phyloP scores from a whole-genome alignment of 2,113 vertebrate genomes.

The Machaerirhynchus nigripectus region DNA sequence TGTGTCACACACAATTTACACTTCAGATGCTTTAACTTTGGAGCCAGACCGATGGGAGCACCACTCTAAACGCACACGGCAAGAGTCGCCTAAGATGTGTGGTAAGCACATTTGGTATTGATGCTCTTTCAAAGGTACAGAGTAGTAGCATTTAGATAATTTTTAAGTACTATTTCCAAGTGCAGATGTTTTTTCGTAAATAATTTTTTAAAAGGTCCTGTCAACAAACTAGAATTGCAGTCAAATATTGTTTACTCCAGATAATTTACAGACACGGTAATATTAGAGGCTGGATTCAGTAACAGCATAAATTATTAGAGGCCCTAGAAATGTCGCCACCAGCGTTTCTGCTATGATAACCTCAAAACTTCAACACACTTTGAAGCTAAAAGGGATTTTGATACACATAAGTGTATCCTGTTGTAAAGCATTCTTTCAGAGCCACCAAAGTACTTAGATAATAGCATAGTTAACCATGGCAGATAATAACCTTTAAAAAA shows the following conservation, averaged over 20 bases:
- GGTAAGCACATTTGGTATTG: not conserved
- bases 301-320: not conserved
- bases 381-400: not conserved
- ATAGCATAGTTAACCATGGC: not conserved
- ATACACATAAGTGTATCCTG: not conserved
- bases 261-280: not conserved
- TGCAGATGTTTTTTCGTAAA: not conserved
- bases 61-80: not conserved
- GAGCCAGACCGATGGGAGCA: not conserved
- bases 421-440: not conserved
- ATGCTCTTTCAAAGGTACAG: not conserved
- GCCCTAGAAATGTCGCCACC: not conserved
- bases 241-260: not conserved
- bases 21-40: conserved; percentile 59
- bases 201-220: not conserved
- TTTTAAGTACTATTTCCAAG: not conserved
- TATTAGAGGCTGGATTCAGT: not conserved
- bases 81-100: not conserved
- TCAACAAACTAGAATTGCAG: not conserved
- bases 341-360: not conserved
- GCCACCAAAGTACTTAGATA: not conserved
- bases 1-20: conserved; percentile 52
- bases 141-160: not conserved
- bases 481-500: not conserved
- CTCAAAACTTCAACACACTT: not conserved